phyloP scores from a whole-genome alignment of 1,140 invertebrate genomes.

The Ectropis grisescens region DNA sequence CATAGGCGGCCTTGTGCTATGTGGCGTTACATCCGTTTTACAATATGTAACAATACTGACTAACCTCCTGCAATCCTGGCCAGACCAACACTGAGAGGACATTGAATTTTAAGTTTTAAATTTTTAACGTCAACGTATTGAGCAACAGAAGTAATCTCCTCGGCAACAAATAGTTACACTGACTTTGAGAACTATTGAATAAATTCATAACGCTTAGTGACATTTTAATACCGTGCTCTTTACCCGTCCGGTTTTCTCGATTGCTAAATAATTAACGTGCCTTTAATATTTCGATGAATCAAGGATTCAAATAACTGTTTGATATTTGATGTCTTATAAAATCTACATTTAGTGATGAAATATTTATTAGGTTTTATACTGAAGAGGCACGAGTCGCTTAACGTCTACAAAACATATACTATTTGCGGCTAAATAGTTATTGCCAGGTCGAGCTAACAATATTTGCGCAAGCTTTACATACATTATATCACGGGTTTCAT shows the following conservation, averaged over 20 bases:
- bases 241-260: constrained; percentile 20
- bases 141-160: no score
- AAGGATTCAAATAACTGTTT: constrained; percentile 17
- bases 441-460: constrained; percentile 16
- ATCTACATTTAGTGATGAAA: neutral
- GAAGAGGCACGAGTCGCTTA: neutral
- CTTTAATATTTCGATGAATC: constrained; percentile 18
- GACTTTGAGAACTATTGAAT: no score
- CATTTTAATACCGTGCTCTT: constrained; percentile 15
- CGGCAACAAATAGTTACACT: no score
- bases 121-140: no score
- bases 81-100: no score
- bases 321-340: no score
- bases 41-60: no score
- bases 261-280: constrained; percentile 25
- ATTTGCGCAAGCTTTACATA: constrained; percentile 30
- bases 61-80: no score
- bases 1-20: no score
- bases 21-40: no score
- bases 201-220: no score
- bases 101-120: no score
- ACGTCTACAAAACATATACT: neutral
- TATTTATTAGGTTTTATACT: neutral
- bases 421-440: constrained; percentile 3
- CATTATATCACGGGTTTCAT: constrained; percentile 41